Base-by-base conservation (phyloP, 2,113 vertebrate genomes). In the Notechis scutatus region DNA sequence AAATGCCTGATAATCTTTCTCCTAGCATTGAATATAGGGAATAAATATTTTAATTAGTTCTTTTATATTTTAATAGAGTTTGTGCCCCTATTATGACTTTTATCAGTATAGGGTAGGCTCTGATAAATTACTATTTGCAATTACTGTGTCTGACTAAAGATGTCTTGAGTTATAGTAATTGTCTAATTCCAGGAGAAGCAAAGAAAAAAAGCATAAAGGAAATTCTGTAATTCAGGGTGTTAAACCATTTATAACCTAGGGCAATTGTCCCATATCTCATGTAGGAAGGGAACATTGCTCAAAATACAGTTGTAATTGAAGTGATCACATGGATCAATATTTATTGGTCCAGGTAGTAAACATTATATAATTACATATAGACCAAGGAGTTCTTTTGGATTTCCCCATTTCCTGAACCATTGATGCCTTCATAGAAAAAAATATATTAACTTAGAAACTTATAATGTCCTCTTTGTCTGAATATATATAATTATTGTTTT, bases 1-100 rank as follows among this genome's bases (percentile, higher is more conserved):
- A 94, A 90, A 39, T 1, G 0, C 1, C 87, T 61, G 87, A 54
- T 1, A 15, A 92, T 29, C 52, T 47, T 91, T 5, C 59, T 45
- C 54, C 50, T 2, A 1, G 55, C 86, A 4, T n/a, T 34, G 0
- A 1, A 0, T 0, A 47, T 45, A 2, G 3, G 23, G 39, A 85
- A 93, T 56, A 91, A 87, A 87, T 88, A 47, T 85, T 92, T 92
- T 85, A 29, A 85, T 95, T 90, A 54, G 74, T 0, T 55, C 74
- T 87, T 0, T 54, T 91, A 45, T 91, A 85, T 92, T 94, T 89
- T 93, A 5, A 87, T 59, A 89, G 93, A 90, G 26, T n/a, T 86
- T 5, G 23, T 85, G 91, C 74, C 85, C 55, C 90, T 74, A 87
- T 87, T 90, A 4, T 2, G 81, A 2, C 88, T 92, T 90, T 39